Percentiles rank a stretch among this genome's conserved stretches.
phyloP scores from a whole-genome alignment of 2,888 invertebrate species.

The Drosophila nigricruria region DNA sequence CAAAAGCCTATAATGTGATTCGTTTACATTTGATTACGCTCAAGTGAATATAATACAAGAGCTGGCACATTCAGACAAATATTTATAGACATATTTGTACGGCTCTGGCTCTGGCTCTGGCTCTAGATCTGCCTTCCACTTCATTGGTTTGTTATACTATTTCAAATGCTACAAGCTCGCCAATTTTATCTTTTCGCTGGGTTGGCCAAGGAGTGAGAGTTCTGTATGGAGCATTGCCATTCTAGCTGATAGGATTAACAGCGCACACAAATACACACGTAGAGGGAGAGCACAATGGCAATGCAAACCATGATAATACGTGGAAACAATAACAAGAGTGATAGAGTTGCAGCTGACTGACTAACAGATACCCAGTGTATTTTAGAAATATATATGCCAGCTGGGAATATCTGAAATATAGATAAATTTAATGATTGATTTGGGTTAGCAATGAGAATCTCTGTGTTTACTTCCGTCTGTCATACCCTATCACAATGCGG shows the following conservation, averaged over 20 bases:
- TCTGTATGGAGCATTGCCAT: slow-evolving; percentile 19
- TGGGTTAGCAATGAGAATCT: too few relatives aligned
- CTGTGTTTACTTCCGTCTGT: not conserved
- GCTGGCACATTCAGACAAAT: slow-evolving; percentile 39
- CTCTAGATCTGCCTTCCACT: slow-evolving; percentile 41
- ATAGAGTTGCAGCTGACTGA: too few relatives aligned
- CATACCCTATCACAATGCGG: not conserved
- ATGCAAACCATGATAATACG: slow-evolving; percentile 26
- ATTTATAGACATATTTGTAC: slow-evolving; percentile 51
- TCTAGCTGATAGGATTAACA: slow-evolving; percentile 68
- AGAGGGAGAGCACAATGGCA: slow-evolving; percentile 29
- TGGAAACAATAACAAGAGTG: slow-evolving; percentile 11
- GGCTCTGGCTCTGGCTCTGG: not conserved
- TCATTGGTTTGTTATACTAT: slow-evolving; percentile 53
- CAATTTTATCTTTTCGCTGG: slow-evolving; percentile 38
- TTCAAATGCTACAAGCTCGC: slow-evolving; percentile 26
- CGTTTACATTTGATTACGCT: slow-evolving; percentile 60
- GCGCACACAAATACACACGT: slow-evolving; percentile 15
- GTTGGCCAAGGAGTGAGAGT: slow-evolving; percentile 19
- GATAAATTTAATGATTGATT: too few relatives aligned
- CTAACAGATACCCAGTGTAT: not conserved
- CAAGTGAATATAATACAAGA: slow-evolving; percentile 39
- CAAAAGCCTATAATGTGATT: slow-evolving; percentile 37
- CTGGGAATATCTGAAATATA: not conserved
- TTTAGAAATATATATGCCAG: not conserved